Evolutionary conservation across 2,797 vertebrate genomes (phyloP).

Genomic region (Naso thynnoides): DNA sequence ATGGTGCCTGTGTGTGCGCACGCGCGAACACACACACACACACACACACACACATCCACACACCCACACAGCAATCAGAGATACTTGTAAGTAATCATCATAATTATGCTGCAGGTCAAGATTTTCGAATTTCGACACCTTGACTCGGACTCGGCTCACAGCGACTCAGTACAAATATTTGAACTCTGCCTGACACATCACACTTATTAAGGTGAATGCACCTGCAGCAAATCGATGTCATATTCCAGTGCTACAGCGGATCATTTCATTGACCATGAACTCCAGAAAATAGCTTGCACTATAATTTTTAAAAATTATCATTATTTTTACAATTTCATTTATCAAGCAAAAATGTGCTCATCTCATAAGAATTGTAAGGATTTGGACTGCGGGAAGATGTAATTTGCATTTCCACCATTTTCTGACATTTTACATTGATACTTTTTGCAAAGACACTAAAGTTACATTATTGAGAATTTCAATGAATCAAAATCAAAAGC

Average conservation of each 20-base stretch:
- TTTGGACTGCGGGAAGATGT: not conserved
- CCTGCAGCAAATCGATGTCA: not conserved
- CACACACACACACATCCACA: not conserved
- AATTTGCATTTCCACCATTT: not conserved
- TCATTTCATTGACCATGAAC: not conserved
- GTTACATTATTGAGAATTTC: not conserved
- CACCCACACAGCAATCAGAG: constrained; percentile 12
- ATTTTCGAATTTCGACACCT: constrained; percentile 30
- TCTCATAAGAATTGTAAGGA: not conserved
- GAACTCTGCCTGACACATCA: not conserved
- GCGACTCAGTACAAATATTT: constrained; percentile 7
- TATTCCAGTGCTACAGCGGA: not conserved
- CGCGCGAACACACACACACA: not conserved
- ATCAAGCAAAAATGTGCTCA: not conserved
- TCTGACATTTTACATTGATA: not conserved
- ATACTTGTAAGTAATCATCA: constrained; percentile 32
- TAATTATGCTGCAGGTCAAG: constrained; percentile 37
- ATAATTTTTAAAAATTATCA: not conserved
- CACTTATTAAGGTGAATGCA: not conserved
- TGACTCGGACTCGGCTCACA: constrained; percentile 11
- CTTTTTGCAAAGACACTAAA: not conserved
- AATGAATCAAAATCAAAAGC: no score
- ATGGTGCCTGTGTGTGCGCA: not conserved
- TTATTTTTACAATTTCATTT: not conserved
- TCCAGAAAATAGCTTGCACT: not conserved